Percentiles rank a stretch among this genome's conserved stretches.
phyloP scores from a whole-genome alignment of 1,140 invertebrate genomes.

The Caerostris darwini region DNA sequence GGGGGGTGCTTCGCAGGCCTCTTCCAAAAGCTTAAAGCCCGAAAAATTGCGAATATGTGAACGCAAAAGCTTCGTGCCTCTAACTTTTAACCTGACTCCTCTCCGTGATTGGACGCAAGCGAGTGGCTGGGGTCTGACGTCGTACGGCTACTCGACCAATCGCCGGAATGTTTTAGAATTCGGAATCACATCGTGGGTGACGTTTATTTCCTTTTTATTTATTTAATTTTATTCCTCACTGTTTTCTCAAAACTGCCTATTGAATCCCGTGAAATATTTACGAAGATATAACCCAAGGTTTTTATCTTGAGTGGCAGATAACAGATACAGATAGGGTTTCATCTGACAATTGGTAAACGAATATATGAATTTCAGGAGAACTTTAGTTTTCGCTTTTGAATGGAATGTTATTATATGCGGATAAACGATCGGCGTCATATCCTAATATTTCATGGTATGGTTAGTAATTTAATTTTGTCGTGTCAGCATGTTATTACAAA shows the following conservation, averaged over 20 bases:
- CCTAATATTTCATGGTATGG: no score
- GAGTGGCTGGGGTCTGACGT: conserved; percentile 56
- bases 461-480: no score
- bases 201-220: conserved; percentile 49
- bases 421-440: no score
- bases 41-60: conserved; percentile 62
- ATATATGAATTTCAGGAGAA: no score
- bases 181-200: conserved; percentile 58
- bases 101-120: conserved; percentile 41
- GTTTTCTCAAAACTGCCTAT: neutral
- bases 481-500: no score
- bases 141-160: neutral
- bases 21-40: conserved; percentile 4
- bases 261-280: conserved; percentile 18
- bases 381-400: no score
- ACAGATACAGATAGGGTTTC: neutral
- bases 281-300: neutral
- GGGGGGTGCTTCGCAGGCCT: neutral
- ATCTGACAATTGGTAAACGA: no score
- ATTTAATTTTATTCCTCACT: conserved; percentile 5
- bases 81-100: conserved; percentile 59
- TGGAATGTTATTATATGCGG: no score
- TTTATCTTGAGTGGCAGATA: conserved; percentile 36
- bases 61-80: conserved; percentile 56
- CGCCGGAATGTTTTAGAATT: conserved; percentile 39